Evolutionary conservation across 2,888 invertebrate species (phyloP), one percentile per base, ranked within the genome.

Genomic region (Dyspetes luteomarginatus): DNA sequence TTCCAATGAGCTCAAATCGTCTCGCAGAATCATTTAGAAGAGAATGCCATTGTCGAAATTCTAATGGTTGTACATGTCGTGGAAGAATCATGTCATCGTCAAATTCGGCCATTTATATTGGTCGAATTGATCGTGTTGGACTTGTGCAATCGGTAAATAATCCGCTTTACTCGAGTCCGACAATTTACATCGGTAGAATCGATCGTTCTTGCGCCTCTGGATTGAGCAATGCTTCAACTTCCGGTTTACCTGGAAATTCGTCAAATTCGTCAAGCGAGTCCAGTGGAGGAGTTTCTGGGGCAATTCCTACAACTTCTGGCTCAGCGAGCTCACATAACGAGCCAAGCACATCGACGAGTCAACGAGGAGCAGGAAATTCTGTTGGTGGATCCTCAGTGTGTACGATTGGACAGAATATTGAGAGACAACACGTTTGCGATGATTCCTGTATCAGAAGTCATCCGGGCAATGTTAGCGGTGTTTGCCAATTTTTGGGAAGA

Each of bases 391-490:
- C 74, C 1, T 77, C 82, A 36, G 83, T 83, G 3, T 79, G 82
- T 3, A 56, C 83, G 17, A 74, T 81, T 9, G 73, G 80, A 41
- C 56, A 24, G 5, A 73, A 50, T 92, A 93, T n/a, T 90, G 94
- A 72, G 43, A 85, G 93, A 91, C 87, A 92, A 86, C 86, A 93
- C 87, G 89, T 92, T 82, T 91, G 93, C 65, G 92, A 92, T 45
- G 92, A 92, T 85, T 92, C 92, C 9, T 93, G 93, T 50, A 91
- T 93, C 4, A 92, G 93, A 65, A 92, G 92, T 84, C 93, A 93
- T 82, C 90, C 92, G 4, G 86, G 90, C 0, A 86, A 89, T 41
- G 91, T 91, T 4, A 67, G 84, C 4, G 85, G 85, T 1, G 82
- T 85, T 24, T 91, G 90, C 77, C 91, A 91, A 15, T 85, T 90